A percentile compares a stretch with the other conserved stretches of the same genome.
Evolutionary conservation across 1,140 invertebrate genomes (phyloP).

Genomic region (Zelostemma sp.): DNA sequence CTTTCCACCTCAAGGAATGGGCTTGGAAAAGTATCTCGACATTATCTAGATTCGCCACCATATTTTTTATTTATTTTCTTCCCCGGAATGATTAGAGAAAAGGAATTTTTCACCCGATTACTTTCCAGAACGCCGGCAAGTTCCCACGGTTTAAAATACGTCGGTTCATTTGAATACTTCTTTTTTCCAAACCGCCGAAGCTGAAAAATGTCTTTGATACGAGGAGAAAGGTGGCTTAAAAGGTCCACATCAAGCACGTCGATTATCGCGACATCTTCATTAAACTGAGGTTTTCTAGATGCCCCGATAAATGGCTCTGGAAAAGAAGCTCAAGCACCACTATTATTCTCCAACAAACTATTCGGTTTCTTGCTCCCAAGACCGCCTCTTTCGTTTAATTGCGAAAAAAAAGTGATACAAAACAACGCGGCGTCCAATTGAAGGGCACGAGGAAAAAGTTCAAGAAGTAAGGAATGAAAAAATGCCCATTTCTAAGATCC

Average conservation of each 20-base stretch:
- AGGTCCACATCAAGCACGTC: constrained; percentile 12
- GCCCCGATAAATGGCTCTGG: constrained; percentile 30
- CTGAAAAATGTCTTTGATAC: constrained; percentile 1
- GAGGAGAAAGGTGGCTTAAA: constrained; percentile 5
- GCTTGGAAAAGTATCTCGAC: background rate
- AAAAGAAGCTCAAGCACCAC: background rate
- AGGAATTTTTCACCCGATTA: no score
- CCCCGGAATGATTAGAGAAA: no score
- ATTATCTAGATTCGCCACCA: background rate
- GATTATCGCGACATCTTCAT: constrained; percentile 52
- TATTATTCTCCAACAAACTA: constrained; percentile 8
- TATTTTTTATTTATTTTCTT: no score
- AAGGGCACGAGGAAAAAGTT: no score
- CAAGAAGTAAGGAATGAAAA: no score
- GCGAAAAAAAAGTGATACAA: background rate
- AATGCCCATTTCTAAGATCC: background rate
- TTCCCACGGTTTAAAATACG: background rate
- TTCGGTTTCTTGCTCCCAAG: background rate
- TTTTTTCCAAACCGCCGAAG: background rate
- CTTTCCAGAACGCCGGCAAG: background rate
- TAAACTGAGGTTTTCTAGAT: constrained; percentile 29
- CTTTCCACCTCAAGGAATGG: constrained; percentile 14
- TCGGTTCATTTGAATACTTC: background rate
- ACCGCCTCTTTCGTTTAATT: no score
- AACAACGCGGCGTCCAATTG: no score